Percentiles rank a stretch among this genome's conserved stretches.
These are phyloP conservation scores for Turnix velox DNA, from an alignment of 2,113 vertebrate genomes.

Conservation along the genomic window DNA sequence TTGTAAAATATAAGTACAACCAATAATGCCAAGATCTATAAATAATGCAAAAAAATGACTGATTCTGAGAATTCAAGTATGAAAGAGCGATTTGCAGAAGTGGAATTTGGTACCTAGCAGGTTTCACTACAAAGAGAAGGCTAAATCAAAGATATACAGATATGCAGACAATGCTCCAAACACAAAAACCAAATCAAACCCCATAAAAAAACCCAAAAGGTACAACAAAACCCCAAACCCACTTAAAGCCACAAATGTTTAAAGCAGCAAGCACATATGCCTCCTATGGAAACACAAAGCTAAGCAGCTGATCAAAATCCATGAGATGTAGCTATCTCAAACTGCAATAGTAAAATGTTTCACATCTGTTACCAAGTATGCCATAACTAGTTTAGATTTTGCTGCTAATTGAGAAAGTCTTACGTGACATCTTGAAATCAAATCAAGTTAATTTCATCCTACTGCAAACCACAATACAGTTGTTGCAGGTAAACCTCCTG, in stretches of 20 bases:
- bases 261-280: background rate
- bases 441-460: background rate
- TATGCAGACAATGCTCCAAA: background rate
- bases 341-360: background rate
- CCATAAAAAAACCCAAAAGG: background rate
- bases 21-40: background rate
- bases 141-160: background rate
- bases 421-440: background rate
- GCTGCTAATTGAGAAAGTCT: background rate
- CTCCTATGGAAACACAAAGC: background rate
- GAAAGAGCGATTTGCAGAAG: background rate
- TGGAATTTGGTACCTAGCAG: background rate
- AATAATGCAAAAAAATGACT: background rate
- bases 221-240: fast-evolving
- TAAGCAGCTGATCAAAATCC: background rate
- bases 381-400: background rate
- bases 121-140: background rate
- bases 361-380: background rate
- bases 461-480: background rate
- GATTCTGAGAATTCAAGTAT: background rate
- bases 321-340: background rate
- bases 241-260: background rate
- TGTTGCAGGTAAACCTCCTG: background rate
- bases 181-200: background rate
- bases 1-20: background rate